Evolutionary conservation across 2,113 vertebrate species (phyloP).

Genomic region (Dendrocopos noguchii): DNA sequence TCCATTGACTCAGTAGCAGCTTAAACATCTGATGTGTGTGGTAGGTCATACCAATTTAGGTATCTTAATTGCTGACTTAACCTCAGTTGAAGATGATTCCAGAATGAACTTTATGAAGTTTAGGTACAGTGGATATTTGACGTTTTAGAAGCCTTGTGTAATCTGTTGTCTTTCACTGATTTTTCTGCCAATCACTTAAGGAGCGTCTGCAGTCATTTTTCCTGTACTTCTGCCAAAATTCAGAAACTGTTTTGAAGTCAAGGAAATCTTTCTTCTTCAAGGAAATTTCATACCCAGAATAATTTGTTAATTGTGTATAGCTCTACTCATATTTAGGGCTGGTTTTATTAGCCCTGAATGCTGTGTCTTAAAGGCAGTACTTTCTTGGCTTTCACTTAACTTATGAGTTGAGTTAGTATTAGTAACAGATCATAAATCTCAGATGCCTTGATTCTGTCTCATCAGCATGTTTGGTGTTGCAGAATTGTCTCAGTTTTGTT

Average conservation of each 20-base stretch:
- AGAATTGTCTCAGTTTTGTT: neutral
- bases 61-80: neutral
- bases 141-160: neutral
- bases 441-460: neutral
- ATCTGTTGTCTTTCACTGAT: neutral
- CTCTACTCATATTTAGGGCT: neutral
- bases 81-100: neutral
- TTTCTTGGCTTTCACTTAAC: neutral
- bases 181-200: neutral
- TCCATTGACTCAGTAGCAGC: neutral
- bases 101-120: neutral
- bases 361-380: neutral
- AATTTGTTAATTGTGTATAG: neutral
- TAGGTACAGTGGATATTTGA: neutral
- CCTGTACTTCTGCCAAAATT: neutral
- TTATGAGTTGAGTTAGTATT: neutral
- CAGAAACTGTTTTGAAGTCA: neutral
- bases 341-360: neutral
- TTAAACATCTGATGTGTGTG: fast-evolving
- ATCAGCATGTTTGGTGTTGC: neutral
- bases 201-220: neutral
- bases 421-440: neutral
- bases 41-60: neutral
- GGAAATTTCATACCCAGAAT: neutral
- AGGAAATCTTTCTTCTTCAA: neutral